phyloP scores from a whole-genome alignment of 1,140 invertebrate genomes.

The Diabrotica undecimpunctata region DNA sequence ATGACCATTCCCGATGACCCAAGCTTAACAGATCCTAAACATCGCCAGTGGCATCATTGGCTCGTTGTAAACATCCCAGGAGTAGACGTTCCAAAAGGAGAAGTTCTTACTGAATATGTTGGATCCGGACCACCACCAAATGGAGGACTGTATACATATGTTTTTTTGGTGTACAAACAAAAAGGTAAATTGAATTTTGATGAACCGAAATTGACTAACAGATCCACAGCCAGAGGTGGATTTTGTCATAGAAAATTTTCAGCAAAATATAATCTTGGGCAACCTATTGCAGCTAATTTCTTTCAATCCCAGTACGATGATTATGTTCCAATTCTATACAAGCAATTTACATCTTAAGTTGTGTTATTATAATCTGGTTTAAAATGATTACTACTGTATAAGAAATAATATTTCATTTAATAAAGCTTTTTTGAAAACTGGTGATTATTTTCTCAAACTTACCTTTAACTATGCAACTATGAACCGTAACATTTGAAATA shows the following conservation, averaged over 20 bases:
- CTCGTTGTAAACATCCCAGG: constrained; percentile 87
- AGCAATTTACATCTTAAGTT: no score
- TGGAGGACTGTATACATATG: constrained; percentile 86
- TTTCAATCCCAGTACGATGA: constrained; percentile 88
- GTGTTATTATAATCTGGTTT: no score
- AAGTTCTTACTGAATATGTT: constrained; percentile 68
- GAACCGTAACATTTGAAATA: no score
- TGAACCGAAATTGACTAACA: constrained; percentile 57
- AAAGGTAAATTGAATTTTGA: constrained; percentile 64
- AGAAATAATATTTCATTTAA: no score
- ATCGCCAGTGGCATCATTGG: constrained; percentile 89
- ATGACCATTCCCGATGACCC: constrained; percentile 88
- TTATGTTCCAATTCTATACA: constrained; percentile 76
- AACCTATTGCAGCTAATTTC: constrained; percentile 84
- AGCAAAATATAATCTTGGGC: constrained; percentile 75
- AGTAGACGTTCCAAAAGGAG: constrained; percentile 65
- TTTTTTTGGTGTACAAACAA: constrained; percentile 86
- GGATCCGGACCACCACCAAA: constrained; percentile 80
- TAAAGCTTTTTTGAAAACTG: no score
- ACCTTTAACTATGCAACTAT: no score
- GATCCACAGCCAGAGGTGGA: constrained; percentile 60
- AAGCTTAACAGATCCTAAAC: constrained; percentile 69
- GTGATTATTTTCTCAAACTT: no score
- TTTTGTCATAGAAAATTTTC: constrained; percentile 83
- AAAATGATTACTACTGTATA: no score